Conservation (phyloP, 2,113 vertebrate genomes). For the Tragulus kanchil region DNA sequence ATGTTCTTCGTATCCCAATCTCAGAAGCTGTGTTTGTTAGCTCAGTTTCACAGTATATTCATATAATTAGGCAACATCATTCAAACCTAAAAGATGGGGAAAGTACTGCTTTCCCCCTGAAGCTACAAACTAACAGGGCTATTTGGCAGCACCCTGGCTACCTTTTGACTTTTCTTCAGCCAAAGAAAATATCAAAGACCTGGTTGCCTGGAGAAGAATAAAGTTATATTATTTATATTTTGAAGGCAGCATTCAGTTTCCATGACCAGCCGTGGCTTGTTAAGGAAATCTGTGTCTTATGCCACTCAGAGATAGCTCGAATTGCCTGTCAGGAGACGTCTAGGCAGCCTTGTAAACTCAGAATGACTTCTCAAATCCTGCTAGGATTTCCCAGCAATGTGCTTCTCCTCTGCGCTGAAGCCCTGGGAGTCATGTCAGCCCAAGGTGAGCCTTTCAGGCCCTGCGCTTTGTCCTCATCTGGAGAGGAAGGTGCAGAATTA, state of each 20-base stretch:
- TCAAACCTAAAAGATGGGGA: conserved; percentile 33
- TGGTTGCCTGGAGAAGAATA: conserved; percentile 64
- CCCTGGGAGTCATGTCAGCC: neutral
- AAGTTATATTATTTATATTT: conserved; percentile 68
- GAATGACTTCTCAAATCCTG: conserved; percentile 38
- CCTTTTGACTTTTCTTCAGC: conserved; percentile 70
- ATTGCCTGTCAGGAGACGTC: neutral
- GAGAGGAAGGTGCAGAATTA: neutral
- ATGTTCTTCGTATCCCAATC: conserved; percentile 45
- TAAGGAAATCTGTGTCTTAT: conserved; percentile 48
- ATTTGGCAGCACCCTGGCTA: conserved; percentile 12
- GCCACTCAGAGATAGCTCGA: conserved; percentile 59
- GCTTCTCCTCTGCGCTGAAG: neutral
- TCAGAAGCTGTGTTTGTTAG: conserved; percentile 63
- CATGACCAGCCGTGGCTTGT: conserved; percentile 2
- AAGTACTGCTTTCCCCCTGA: neutral
- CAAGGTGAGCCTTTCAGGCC: conserved; percentile 53
- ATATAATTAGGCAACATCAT: conserved; percentile 58
- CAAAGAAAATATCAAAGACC: conserved; percentile 62
- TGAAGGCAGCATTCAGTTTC: conserved; percentile 60
- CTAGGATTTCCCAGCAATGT: neutral
- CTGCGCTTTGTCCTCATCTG: neutral
- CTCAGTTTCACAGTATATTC: conserved; percentile 50
- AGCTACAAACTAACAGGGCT: conserved; percentile 55
- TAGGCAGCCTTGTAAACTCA: neutral